phyloP scores from a whole-genome alignment of 1,140 invertebrate genomes.

The Charaxes varanes region DNA sequence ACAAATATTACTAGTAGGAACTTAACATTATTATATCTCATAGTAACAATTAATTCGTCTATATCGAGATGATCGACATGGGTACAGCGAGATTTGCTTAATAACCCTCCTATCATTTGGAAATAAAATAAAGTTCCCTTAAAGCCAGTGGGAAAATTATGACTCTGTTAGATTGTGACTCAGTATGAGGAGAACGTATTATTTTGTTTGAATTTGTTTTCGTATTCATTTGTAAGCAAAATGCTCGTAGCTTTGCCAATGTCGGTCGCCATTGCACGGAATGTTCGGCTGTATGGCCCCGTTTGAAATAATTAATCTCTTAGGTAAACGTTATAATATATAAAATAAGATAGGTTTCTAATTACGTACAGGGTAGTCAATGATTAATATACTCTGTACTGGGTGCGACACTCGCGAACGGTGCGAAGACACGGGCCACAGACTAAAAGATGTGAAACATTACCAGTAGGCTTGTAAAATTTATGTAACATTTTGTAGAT shows the following conservation, averaged over 20 bases:
- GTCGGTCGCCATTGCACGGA: constrained; percentile 22
- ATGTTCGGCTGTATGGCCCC: constrained; percentile 35
- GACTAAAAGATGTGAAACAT: constrained; percentile 6
- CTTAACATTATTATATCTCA: constrained; percentile 52
- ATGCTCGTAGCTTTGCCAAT: constrained; percentile 18
- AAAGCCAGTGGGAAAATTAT: no score
- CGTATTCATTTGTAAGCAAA: no score
- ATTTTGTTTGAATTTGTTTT: no score
- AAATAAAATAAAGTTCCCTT: no score
- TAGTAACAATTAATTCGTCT: constrained; percentile 33
- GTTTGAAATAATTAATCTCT: constrained; percentile 47
- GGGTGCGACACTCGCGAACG: constrained; percentile 38
- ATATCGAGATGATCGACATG: constrained; percentile 11
- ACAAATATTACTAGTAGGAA: constrained; percentile 57
- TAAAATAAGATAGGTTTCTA: constrained; percentile 63
- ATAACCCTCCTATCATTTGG: no score
- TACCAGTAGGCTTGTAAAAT: constrained; percentile 15
- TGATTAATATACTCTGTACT: constrained; percentile 66
- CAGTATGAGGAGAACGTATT: no score
- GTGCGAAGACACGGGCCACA: constrained; percentile 21
- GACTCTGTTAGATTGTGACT: no score
- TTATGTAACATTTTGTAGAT: constrained; percentile 18
- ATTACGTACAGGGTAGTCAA: constrained; percentile 70
- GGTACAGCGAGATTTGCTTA: constrained; percentile 7
- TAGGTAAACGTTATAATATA: constrained; percentile 60